Conservation (phyloP, 1,140 invertebrate genomes). For the Oppia nitens region DNA sequence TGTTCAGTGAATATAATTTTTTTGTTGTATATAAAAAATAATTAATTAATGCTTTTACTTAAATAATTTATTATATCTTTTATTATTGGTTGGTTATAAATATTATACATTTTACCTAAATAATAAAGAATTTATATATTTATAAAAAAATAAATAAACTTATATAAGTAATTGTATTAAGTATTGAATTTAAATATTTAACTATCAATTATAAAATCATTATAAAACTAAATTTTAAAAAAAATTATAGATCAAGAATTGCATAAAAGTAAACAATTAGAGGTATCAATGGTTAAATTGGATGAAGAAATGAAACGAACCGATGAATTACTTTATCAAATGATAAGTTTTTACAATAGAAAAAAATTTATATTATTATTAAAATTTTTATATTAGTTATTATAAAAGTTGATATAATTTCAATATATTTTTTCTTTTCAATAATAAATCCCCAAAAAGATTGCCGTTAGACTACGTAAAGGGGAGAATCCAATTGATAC, state of each 20-base stretch:
- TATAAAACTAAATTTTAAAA: too few relatives aligned
- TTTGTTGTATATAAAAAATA: too few relatives aligned
- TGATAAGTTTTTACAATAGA: constrained; percentile 39
- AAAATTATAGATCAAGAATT: constrained; percentile 53
- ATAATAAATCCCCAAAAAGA: constrained; percentile 68
- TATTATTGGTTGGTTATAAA: too few relatives aligned
- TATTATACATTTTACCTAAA: too few relatives aligned
- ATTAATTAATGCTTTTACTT: too few relatives aligned
- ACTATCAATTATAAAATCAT: too few relatives aligned
- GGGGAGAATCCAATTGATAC: constrained; percentile 87
- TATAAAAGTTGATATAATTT: not conserved
- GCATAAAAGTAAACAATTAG: constrained; percentile 85
- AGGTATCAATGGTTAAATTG: constrained; percentile 86
- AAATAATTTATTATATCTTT: too few relatives aligned
- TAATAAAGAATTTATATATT: too few relatives aligned
- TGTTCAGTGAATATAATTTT: too few relatives aligned
- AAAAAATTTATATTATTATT: not conserved
- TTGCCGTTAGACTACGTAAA: constrained; percentile 71
- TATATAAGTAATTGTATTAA: too few relatives aligned
- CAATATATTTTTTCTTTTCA: not conserved
- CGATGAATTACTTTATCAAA: constrained; percentile 87
- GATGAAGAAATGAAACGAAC: constrained; percentile 90
- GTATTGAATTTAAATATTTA: too few relatives aligned
- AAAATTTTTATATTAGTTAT: not conserved
- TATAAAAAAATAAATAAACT: too few relatives aligned